Evolutionary conservation across 1,140 invertebrate genomes (phyloP), one percentile per base, ranked within the genome.

Genomic region (Drosophila eugracilis): DNA sequence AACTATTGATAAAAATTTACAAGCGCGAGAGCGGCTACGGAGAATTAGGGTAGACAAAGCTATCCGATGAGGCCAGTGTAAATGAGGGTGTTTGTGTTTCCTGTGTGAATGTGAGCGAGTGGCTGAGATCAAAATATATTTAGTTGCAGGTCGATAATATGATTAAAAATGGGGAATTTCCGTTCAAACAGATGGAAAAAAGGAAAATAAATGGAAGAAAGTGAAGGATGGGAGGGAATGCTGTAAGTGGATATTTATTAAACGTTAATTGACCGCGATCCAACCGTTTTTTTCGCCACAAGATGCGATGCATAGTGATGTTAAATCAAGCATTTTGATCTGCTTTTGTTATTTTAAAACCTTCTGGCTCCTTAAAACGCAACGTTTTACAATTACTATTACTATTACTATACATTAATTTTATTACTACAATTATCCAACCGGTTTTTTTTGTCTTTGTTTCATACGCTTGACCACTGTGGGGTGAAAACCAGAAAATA

Each of bases 311-410:
- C 9, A 26, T 21, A 47, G 47, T 24, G 39, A 65, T 66, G 59
- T 32, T 55, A 9, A 48, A 36, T 49, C 44, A 37, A 30, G 55
- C 63, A 65, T 67, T 66, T 50, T 39, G 42, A 42, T 53, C 37
- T 72, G 41, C 34, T 50, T 73, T 72, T 72, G 59, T 60, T 72
- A 19, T 39, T 49, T 59, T 49, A 34, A 26, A 44, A 39, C 30
- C 30, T 72, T 60, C 54, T 44, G 59, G 59, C 45, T 53, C 34
- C 58, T 19, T 60, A 28, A 47, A 59, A 60, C 54, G 54, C 54
- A 70, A 70, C 62, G 63, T 70, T 72, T 58, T 52, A 72, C 32
- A 24, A 72, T 44, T 24, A 58, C 30, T 42, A 49, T 47, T 37
- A 63, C 58, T 66, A 59, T 53, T 59, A 59, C 21, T 58, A 19